Base-by-base conservation (phyloP, 2,888 invertebrate genomes). In the Cosmorhoe ocellata region DNA sequence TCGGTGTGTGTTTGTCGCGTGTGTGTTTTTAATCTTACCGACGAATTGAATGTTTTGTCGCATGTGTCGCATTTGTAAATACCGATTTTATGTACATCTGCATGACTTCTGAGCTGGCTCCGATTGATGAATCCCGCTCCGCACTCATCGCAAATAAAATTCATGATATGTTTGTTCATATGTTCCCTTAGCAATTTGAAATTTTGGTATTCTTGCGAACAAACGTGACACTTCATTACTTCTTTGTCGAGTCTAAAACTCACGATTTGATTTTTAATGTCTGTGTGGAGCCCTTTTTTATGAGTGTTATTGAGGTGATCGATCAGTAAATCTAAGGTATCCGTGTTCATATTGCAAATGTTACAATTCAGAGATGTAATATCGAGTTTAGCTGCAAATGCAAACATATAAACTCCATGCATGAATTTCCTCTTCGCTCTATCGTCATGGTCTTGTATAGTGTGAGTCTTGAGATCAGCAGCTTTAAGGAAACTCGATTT, bases 321-420 rank as follows among this genome's bases (percentile, higher is more conserved):
- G 0, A 69, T 62, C 0, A 82, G 46, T 1, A 51, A 54, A 0
- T 72, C 61, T 0, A 81, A 14, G 12, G 57, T 54, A 0, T 59
- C 52, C 0, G 71, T 38, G 18, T 58, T 31, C 1, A 31, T 36
- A 31, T 51, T 56, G 42, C 86, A 85, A 11, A 80, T 58, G 22
- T 62, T 74, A 44, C 86, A 86, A 10, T 59, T 48, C 0, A 85
- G 56, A 0, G 49, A 61, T 0, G 86, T 84, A 6, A 85, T 76
- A 24, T 86, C 86, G 0, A 86, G 55, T 62, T 79, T 81, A 0
- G 79, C 74, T 9, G 71, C 65, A 60, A 48, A 57, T 38, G 47
- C 47, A 0, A 34, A 38, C 9, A 54, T 13, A n/a, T 36, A 44
- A 6, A 46, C 56, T 0, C 30, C 41, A 12, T 51, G 41, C 34